A percentile compares a stretch with the other conserved stretches of the same genome.
Conservation (phyloP, 2,113 vertebrate genomes). For the Cyanoderma ruficeps region DNA sequence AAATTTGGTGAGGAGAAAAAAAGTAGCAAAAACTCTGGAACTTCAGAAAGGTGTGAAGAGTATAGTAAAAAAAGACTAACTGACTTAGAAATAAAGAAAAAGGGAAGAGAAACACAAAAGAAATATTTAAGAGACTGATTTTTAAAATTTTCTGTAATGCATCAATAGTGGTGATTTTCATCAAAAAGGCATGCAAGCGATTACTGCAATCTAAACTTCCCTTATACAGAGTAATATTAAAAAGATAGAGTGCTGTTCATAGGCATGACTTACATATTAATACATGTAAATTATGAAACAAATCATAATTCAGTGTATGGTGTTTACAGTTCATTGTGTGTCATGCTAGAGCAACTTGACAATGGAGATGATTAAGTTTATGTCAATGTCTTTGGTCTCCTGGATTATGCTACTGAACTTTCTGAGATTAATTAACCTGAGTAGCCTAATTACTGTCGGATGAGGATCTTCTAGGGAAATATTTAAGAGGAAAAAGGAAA, state of each 20-base stretch:
- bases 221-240: background rate
- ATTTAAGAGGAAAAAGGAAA: background rate
- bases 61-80: background rate
- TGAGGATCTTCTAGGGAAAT: background rate
- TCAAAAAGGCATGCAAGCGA: background rate
- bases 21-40: background rate
- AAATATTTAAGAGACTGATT: background rate
- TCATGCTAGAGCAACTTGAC: background rate
- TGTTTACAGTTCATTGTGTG: background rate
- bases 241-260: constrained; percentile 5
- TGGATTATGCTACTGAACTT: background rate
- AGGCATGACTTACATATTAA: constrained; percentile 33
- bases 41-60: background rate
- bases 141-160: background rate
- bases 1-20: background rate
- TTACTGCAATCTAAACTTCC: background rate
- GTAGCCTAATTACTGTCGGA: background rate
- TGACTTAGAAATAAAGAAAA: background rate
- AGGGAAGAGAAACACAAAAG: background rate
- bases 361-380: background rate
- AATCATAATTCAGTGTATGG: background rate
- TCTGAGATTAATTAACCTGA: constrained; percentile 11
- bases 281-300: background rate
- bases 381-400: background rate
- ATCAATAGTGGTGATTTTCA: background rate